Evolutionary conservation across 2,888 invertebrate genomes (phyloP).

Genomic region (Saturnia japonica): DNA sequence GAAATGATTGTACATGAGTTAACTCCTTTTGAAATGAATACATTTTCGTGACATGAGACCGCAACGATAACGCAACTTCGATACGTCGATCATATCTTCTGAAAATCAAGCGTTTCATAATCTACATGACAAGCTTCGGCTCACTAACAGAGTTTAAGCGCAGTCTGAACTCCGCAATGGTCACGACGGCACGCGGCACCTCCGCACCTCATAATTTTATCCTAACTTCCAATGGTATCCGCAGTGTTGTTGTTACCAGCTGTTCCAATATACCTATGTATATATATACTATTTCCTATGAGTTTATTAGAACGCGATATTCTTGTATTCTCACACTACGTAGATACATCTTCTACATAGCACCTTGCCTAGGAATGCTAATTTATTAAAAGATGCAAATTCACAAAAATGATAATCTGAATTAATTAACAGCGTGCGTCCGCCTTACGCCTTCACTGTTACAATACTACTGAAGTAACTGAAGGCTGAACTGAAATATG

Average conservation of each 20-base stretch:
- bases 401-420: not conserved
- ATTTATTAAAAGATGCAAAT: not conserved
- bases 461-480: slow-evolving; percentile 50
- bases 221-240: not conserved
- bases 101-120: too few relatives aligned
- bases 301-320: not conserved
- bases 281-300: not conserved
- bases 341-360: too few relatives aligned
- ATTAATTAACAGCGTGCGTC: slow-evolving; percentile 27
- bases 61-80: too few relatives aligned
- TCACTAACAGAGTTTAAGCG: too few relatives aligned
- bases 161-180: not conserved
- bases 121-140: too few relatives aligned
- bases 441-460: slow-evolving; percentile 29
- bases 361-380: not conserved
- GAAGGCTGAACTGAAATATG: slow-evolving; percentile 40
- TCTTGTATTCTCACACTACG: too few relatives aligned
- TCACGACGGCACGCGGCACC: not conserved
- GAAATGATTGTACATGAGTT: too few relatives aligned
- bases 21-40: too few relatives aligned
- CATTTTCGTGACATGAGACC: too few relatives aligned
- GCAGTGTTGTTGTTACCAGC: not conserved
- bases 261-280: not conserved
- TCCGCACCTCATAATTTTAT: too few relatives aligned
- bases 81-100: too few relatives aligned